phyloP scores from a whole-genome alignment of 92 coral and sea anemone species.

The Epizoanthus ramosus region DNA sequence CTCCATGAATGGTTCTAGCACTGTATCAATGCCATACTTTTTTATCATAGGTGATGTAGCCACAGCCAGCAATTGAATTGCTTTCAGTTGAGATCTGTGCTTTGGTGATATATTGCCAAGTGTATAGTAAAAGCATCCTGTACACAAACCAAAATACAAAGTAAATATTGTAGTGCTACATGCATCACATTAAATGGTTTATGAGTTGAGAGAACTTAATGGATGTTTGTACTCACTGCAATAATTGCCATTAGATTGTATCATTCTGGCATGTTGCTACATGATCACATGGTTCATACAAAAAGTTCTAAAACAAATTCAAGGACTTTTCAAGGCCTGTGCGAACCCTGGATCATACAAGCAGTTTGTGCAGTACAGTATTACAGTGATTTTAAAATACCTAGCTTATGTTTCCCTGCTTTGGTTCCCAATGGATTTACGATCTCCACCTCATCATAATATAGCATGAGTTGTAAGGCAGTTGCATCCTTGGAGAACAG shows the following conservation, averaged over 20 bases:
- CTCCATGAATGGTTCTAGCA: conserved; percentile 68
- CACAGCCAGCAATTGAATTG: conserved; percentile 64
- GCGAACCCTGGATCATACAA: too few relatives aligned
- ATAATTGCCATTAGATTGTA: not conserved
- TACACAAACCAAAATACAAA: conserved; percentile 19
- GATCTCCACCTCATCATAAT: conserved; percentile 73
- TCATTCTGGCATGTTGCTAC: not conserved
- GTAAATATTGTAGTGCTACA: not conserved
- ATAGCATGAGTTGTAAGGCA: conserved; percentile 70
- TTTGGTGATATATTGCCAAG: conserved; percentile 61
- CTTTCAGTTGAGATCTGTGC: conserved; percentile 58
- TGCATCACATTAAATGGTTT: too few relatives aligned
- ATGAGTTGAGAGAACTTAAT: too few relatives aligned
- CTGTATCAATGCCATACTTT: conserved; percentile 60
- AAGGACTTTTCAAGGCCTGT: too few relatives aligned
- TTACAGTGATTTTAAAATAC: not conserved
- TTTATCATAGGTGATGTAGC: conserved; percentile 61
- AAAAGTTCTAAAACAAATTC: too few relatives aligned
- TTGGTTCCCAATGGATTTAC: conserved; percentile 65
- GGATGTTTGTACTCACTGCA: not conserved
- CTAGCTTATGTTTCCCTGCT: conserved; percentile 69
- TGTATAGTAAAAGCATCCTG: conserved; percentile 71
- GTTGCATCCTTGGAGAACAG: conserved; percentile 56
- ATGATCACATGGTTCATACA: too few relatives aligned
- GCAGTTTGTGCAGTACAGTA: too few relatives aligned